Evolutionary conservation across 2,888 invertebrate species (phyloP), one percentile per base, ranked within the genome.

Genomic region (Malthinus flaveolus): DNA sequence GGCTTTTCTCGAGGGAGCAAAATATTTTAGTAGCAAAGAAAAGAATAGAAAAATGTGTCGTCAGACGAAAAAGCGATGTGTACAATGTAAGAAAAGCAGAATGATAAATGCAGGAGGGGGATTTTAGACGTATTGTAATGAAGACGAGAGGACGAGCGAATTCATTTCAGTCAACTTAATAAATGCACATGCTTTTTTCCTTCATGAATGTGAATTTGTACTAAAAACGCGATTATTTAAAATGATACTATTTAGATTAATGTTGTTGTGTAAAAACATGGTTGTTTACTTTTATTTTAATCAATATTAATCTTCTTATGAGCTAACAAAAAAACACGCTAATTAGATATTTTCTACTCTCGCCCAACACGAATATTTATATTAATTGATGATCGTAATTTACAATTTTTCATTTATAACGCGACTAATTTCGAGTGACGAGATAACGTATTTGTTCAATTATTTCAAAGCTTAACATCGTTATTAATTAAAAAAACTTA

Each of bases 31-130:
- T 61, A 64, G 68, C 66, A 65, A 65, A 67, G 66, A 63, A 69
- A 70, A 66, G 69, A 71, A 71, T 68, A 67, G 73, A 70, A 72
- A 73, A 73, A 71, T 70, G 72, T 70, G 71, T 69, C 69, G 71
- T 66, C 68, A 66, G 66, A 71, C 71, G 68, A 72, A 72, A 70
- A 70, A 70, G 70, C 72, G 70, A 70, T 71, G 71, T 69, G 71
- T 69, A 72, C 71, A 70, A 70, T 68, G 69, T 71, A 71, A 71
- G 71, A 67, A 69, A 71, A 67, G 70, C 66, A 56, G 68, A 66
- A 73, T 72, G 71, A 73, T 68, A 71, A 73, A 73, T 71, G 71
- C 63, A 65, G 64, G 66, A 65, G 67, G 70, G 71, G 71, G 69
- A 64, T 68, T 65, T 62, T 62, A 66, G 69, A 68, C 68, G 68